phyloP scores from a whole-genome alignment of 1,140 invertebrate genomes.

The Tribolium madens region DNA sequence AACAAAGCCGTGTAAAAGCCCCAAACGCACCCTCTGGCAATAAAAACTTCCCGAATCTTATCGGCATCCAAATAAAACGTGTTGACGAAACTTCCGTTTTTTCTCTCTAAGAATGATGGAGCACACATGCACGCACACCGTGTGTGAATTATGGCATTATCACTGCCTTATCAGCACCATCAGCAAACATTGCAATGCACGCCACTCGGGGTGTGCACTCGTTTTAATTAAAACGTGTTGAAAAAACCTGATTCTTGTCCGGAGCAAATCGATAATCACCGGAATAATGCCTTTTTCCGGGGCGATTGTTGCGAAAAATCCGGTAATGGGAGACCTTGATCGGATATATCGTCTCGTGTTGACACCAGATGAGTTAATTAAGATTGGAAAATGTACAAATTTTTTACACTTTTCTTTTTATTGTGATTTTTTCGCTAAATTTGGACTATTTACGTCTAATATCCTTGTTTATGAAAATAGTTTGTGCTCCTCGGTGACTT shows the following conservation, averaged over 20 bases:
- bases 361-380: background rate
- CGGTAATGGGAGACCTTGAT: background rate
- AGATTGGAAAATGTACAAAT: background rate
- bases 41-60: background rate
- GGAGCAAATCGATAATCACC: constrained; percentile 12
- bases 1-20: too few relatives aligned
- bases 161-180: background rate
- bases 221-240: constrained; percentile 13
- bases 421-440: background rate
- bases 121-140: background rate
- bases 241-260: background rate
- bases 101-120: constrained; percentile 1
- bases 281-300: constrained; percentile 17
- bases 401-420: too few relatives aligned
- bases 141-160: constrained; percentile 14
- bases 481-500: constrained; percentile 19
- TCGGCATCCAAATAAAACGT: constrained; percentile 18
- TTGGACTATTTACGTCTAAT: constrained; percentile 3
- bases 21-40: too few relatives aligned
- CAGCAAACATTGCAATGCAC: constrained; percentile 6
- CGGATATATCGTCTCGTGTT: background rate
- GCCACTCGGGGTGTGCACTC: background rate
- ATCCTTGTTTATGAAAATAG: constrained; percentile 12
- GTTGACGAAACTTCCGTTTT: background rate
- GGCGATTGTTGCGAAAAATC: background rate